Conservation (phyloP, 2,888 invertebrate species). For the Ischnura elegans region DNA sequence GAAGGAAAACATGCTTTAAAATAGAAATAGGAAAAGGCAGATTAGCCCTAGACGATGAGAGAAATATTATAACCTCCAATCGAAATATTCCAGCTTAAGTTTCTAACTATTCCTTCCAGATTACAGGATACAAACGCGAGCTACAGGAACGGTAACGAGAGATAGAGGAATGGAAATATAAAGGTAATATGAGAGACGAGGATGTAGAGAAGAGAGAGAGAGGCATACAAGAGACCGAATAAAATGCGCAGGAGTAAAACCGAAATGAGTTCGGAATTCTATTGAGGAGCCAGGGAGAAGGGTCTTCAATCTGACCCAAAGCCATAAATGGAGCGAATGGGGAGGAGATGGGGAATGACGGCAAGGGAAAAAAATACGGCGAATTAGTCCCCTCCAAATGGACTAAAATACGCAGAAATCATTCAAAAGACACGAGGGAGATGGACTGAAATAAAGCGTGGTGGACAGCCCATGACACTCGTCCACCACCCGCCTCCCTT, state of each 20-base stretch:
- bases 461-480: neutral
- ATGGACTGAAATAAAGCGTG: neutral
- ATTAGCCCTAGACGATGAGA: neutral
- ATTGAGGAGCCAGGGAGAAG: neutral
- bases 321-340: constrained; percentile 2
- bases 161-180: neutral
- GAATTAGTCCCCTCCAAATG: neutral
- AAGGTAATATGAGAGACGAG: neutral
- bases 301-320: constrained; percentile 14
- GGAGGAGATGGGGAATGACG: neutral
- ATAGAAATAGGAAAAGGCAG: neutral
- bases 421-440: neutral
- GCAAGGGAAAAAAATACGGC: neutral
- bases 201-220: neutral
- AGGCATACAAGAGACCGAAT: neutral
- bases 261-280: neutral
- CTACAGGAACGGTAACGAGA: neutral
- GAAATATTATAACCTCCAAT: neutral
- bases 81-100: neutral
- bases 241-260: neutral
- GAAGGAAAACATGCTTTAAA: too few species aligned
- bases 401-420: constrained; percentile 8
- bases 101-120: neutral
- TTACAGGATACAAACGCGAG: neutral
- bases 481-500: neutral